A percentile compares a stretch with the other conserved stretches of the same genome.
Evolutionary conservation across 2,888 invertebrate species (phyloP).

Genomic region (Phyllotreta cruciferae): DNA sequence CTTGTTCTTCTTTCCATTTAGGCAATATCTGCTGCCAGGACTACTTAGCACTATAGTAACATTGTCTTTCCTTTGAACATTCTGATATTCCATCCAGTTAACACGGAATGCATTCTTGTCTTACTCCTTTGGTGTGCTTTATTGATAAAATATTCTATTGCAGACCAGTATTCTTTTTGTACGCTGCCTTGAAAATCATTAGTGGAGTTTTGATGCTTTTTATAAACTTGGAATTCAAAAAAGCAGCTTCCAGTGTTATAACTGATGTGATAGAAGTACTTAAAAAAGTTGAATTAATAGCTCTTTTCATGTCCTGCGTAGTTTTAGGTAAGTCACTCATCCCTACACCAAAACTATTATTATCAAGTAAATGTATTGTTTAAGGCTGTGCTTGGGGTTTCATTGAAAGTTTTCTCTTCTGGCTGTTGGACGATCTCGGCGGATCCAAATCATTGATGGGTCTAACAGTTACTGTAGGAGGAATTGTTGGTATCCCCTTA

Average conservation of each 20-base stretch:
- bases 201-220: slow-evolving; percentile 73
- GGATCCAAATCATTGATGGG: slow-evolving; percentile 80
- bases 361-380: slow-evolving; percentile 31
- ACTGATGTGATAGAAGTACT: slow-evolving; percentile 73
- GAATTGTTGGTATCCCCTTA: slow-evolving; percentile 76
- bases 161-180: slow-evolving; percentile 81
- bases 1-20: not conserved
- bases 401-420: slow-evolving; percentile 82
- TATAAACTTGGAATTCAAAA: slow-evolving; percentile 78
- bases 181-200: slow-evolving; percentile 72
- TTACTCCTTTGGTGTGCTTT: not conserved
- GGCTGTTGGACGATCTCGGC: slow-evolving; percentile 79
- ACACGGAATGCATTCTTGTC: too few species aligned
- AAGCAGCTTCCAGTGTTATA: slow-evolving; percentile 74
- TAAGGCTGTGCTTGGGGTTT: slow-evolving; percentile 85
- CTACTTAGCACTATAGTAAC: not conserved
- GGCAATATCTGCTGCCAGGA: not conserved
- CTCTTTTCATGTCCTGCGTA: slow-evolving; percentile 75
- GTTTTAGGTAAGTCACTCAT: slow-evolving; percentile 68
- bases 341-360: not conserved
- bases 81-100: too few species aligned
- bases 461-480: slow-evolving; percentile 80
- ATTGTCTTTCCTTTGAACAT: too few species aligned
- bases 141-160: slow-evolving; percentile 40
- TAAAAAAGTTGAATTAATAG: slow-evolving; percentile 73